Evolutionary conservation across 2,797 vertebrate species (phyloP), one percentile per base, ranked within the genome.

Genomic region (Danio tinwini): DNA sequence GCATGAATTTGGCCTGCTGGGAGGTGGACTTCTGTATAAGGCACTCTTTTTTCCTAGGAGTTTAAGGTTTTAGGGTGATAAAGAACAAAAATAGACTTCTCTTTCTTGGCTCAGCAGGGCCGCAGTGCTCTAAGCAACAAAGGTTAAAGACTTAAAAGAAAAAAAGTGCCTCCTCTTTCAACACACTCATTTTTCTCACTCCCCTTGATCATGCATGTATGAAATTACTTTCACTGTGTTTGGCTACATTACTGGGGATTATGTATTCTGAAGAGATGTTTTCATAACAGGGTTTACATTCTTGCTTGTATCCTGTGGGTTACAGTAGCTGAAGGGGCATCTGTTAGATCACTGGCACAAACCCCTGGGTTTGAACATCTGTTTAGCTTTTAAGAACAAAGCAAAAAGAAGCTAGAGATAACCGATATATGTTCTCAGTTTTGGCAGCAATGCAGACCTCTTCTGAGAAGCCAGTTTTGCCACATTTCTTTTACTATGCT

Each of bases 351-450:
- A 17, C 58, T 16, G 53, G 55, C 49, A 77, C 63, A 69, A 81
- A 88, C 69, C 68, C 49, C 81, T 76, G 63, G 82, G 65, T 87
- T 83, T 85, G 85, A 69, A 87, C 90, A 91, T 87, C 88, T 91
- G 90, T 90, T 90, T 90, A 87, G 87, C 81, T 82, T 84, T 84
- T 79, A 80, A 81, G 85, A 88, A 88, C 90, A 92, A 90, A 91
- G 82, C 85, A 77, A 82, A 68, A 88, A 89, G 83, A 80, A 63
- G 82, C 86, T 63, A 77, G 62, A 78, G 85, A 85, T 89, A 88
- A 91, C 84, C 85, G 85, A 90, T 90, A 83, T 83, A 82, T 81
- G 82, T 84, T 81, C 39, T 11, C 61, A n/a, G 74, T 56, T 75
- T 78, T 84, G 77, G 68, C 83, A 45, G 83, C 85, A 88, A 87